Evolutionary conservation across 2,797 vertebrate species (phyloP).

Genomic region (Echiichthys vipera): DNA sequence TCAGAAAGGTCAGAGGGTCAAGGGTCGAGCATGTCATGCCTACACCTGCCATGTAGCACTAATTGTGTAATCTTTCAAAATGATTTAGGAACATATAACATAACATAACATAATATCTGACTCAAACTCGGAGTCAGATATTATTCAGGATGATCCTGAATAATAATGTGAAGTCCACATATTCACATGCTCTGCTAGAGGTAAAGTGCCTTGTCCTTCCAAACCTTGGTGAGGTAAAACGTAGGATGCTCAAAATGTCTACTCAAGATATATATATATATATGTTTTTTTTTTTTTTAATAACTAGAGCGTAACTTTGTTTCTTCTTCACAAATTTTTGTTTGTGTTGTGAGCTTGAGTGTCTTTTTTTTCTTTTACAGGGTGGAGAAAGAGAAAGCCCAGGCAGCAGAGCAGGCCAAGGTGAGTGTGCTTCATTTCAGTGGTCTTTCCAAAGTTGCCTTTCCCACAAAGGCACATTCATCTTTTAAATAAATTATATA

Average conservation of each 20-base stretch:
- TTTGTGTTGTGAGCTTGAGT: background rate
- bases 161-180: background rate
- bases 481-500: background rate
- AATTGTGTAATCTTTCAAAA: background rate
- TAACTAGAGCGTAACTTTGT: accelerated
- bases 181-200: background rate
- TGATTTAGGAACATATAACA: background rate
- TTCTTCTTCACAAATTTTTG: background rate
- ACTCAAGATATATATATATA: no score
- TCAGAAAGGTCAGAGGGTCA: conserved; percentile 90
- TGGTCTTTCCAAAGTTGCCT: background rate
- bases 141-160: background rate
- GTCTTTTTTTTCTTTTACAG: conserved; percentile 73
- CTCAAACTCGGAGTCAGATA: background rate
- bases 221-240: background rate
- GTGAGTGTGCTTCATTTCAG: conserved; percentile 75
- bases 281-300: no score
- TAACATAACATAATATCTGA: no score
- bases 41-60: background rate
- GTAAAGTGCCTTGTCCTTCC: background rate
- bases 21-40: background rate
- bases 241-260: background rate
- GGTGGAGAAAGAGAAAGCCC: conserved; percentile 97
- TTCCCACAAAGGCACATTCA: background rate
- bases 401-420: conserved; percentile 96